These are phyloP conservation scores for Platynereis dumerilii DNA, from an alignment of 2,888 invertebrate species.

Conservation along the genomic window DNA sequence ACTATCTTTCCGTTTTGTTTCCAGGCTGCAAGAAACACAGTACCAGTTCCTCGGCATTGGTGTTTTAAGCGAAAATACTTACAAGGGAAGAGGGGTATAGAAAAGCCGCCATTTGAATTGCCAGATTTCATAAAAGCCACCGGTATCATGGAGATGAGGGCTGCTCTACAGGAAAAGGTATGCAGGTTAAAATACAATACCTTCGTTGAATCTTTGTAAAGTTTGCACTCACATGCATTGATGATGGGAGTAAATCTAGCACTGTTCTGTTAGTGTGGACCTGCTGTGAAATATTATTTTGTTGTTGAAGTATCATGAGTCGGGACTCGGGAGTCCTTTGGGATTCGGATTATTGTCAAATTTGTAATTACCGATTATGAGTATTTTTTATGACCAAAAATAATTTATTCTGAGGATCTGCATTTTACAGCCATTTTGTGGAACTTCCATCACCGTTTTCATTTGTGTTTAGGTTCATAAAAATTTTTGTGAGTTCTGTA, in stretches of 20 bases:
- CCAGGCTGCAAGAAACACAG: slow-evolving; percentile 88
- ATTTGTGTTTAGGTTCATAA: too few species aligned
- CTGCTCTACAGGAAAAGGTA: slow-evolving; percentile 92
- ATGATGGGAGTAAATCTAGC: too few species aligned
- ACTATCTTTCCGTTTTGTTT: slow-evolving; percentile 28
- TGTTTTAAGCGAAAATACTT: slow-evolving; percentile 89
- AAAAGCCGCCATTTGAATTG: slow-evolving; percentile 97
- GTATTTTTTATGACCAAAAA: too few species aligned
- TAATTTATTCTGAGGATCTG: too few species aligned
- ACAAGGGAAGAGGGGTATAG: slow-evolving; percentile 97
- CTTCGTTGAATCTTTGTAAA: neutral
- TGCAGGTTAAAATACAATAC: neutral
- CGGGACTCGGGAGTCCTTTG: too few species aligned
- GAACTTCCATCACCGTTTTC: too few species aligned
- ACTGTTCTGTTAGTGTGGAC: too few species aligned
- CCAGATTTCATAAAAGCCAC: slow-evolving; percentile 99
- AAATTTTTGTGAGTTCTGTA: too few species aligned
- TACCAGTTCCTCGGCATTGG: slow-evolving; percentile 98
- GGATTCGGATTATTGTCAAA: too few species aligned
- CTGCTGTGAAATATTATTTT: too few species aligned
- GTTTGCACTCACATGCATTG: neutral
- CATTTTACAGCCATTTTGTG: too few species aligned
- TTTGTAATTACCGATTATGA: too few species aligned
- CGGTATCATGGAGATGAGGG: slow-evolving; percentile 99
- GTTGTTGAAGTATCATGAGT: neutral